These are phyloP conservation scores for Amyelois transitella DNA, from an alignment of 1,140 invertebrate genomes.

Conservation along the genomic window DNA sequence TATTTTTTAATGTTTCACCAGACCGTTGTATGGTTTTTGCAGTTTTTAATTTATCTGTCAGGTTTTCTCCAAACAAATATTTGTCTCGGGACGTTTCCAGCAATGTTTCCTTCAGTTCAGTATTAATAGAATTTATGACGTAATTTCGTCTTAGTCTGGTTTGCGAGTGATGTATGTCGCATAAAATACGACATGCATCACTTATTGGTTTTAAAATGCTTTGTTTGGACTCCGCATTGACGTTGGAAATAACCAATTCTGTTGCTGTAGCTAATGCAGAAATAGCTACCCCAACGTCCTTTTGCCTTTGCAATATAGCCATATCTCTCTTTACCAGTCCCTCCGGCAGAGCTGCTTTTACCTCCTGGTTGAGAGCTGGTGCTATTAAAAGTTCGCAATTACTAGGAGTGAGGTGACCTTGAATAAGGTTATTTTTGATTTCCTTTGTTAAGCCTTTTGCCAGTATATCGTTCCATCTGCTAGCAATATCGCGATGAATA, in stretches of 20 bases:
- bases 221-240: not conserved
- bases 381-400: constrained; percentile 8
- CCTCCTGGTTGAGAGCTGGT: constrained; percentile 8
- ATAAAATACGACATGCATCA: constrained; percentile 12
- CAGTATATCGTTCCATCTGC: constrained; percentile 8
- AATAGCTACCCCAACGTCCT: constrained; percentile 1
- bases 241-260: not conserved
- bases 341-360: constrained; percentile 3
- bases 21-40: constrained; percentile 8
- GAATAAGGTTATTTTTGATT: not conserved
- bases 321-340: not conserved
- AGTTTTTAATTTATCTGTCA: constrained; percentile 11
- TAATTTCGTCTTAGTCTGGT: constrained; percentile 9
- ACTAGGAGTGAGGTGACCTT: not conserved
- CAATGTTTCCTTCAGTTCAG: constrained; percentile 1
- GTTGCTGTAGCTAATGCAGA: constrained; percentile 5
- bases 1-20: constrained; percentile 3
- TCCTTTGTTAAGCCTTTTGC: constrained; percentile 6
- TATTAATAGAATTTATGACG: constrained; percentile 1
- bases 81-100: not conserved
- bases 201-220: constrained; percentile 6
- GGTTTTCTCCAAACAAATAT: constrained; percentile 11
- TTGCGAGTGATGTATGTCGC: constrained; percentile 4
- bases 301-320: not conserved
- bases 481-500: constrained; percentile 4